Base-by-base conservation (phyloP, 2,888 invertebrate genomes). In the Lasioglossum zephyrum region DNA sequence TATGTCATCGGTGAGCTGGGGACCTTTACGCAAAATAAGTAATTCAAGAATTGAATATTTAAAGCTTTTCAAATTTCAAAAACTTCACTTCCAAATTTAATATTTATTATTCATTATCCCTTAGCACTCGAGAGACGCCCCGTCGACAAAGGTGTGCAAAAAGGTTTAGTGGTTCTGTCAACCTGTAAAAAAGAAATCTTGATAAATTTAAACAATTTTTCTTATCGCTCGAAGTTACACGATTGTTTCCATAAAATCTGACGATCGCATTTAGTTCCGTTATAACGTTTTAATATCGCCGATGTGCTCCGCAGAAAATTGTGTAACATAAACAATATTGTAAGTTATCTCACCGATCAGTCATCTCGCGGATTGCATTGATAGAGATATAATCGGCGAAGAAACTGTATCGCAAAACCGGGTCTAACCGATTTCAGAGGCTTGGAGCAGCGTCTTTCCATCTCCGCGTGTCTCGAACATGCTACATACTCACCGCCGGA, bases 401-500 rank as follows among this genome's bases (percentile, higher is more conserved):
- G 73, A 73, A 73, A 53, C 31, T 73, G 73, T 31, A 74, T 47
- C 39, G n/a, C 69, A 86, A 88, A 85, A 87, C 77, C 66, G 77
- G 74, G 75, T 47, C 79, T 79, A 79, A 77, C 85, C 81, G 75
- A 87, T 73, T 77, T 82, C 57, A 81, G 57, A 39, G 70, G 69
- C 84, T 57, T 39, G 53, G 1, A 22, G 85, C 1, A 57, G 85
- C 87, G 81, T 73, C 77, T 77, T 87, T 84, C 84, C 85, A 87
- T 79, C 82, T 76, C 76, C 77, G 70, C 72, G 63, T 79, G 39
- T 36, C 73, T 57, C 84, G 78, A 82, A 81, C 84, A 36, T 63
- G 60, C 41, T 69, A 75, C 41, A 41, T 41, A 47, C 63, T 78
- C 63, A 22, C 41, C 11, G 73, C 57, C 79, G 73, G 73, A 39